Base-by-base conservation (phyloP, 2,888 invertebrate genomes). In the Caenorhabditis angaria region DNA sequence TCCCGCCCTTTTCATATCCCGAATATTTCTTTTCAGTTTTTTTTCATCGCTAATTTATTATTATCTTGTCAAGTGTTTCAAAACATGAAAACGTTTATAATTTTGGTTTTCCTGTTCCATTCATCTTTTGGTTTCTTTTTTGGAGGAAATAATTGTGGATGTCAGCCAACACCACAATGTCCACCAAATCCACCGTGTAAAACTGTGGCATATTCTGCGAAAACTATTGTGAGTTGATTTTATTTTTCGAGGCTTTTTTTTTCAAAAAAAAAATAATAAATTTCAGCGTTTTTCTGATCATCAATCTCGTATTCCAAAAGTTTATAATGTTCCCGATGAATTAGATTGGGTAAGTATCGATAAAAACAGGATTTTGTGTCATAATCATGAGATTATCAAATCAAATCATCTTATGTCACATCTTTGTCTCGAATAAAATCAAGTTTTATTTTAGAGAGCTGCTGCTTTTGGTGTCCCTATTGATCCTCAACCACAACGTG, bases 391-490 rank as follows among this genome's bases (percentile, higher is more conserved):
- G 12, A 51, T 51, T 51, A 25, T 51, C 51, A 22, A 18, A 51
- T 48, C 20, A 22, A n/a, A n/a, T n/a, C n/a, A 51, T 51, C 25
- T 51, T 24, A 51, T 24, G 25, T 24, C 22, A 24, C 22, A 35
- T 35, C 14, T 35, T 35, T 14, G 14, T 14, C 48, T 8, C n/a
- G 12, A 54, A 18, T 54, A 24, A 27, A 3, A 2, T 54, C 27
- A 1, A 10, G 25, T n/a, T 27, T 24, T 62, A 32, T 60, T 69
- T 29, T 56, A 77, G 79, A 72, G 79, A 64, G 79, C 79, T 22
- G 77, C 77, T 24, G 79, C 77, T 4, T 79, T 75, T 35, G 79
- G 79, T 20, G 71, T 79, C 25, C 79, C 74, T 18, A 55, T 79
- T 27, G 6, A 25, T 22, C 25, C 28, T 54, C 51, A 66, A n/a